Conservation (phyloP, 53 echinoderm and acorn worm genomes). For the Luidia sarsii region DNA sequence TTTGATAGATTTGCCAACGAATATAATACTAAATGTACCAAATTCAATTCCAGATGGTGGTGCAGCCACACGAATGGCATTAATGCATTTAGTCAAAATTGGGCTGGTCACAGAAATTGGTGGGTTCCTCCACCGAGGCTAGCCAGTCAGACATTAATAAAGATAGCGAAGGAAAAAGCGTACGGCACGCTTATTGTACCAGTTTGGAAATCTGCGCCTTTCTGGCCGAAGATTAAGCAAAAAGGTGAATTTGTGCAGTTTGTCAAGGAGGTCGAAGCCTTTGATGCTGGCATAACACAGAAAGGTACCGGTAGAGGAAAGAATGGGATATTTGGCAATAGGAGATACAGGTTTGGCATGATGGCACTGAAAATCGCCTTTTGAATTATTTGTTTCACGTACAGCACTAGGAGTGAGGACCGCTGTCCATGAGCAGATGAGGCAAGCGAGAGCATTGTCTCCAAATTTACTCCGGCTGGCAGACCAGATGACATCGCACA, state of each 20-base stretch:
- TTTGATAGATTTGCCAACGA: neutral
- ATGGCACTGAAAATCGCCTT: neutral
- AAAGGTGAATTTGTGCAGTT: no score
- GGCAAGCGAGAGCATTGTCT: no score
- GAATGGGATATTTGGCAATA: neutral
- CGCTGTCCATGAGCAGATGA: no score
- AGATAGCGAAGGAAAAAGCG: neutral
- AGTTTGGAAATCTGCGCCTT: neutral
- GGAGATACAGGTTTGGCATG: neutral
- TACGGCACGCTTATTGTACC: neutral
- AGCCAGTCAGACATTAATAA: neutral
- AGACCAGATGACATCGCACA: constrained; percentile 7
- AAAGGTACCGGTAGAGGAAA: no score
- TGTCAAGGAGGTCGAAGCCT: no score
- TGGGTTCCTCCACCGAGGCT: neutral
- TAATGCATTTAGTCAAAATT: neutral
- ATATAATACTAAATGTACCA: neutral
- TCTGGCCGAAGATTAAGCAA: no score
- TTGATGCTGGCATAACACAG: no score
- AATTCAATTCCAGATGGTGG: neutral
- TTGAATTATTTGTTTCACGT: no score
- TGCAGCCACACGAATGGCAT: neutral
- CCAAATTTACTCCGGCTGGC: constrained; percentile 11
- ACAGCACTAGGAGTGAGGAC: no score
- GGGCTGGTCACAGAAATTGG: neutral